Conservation (phyloP, 1,140 invertebrate species). For the Bombus sibiricus region DNA sequence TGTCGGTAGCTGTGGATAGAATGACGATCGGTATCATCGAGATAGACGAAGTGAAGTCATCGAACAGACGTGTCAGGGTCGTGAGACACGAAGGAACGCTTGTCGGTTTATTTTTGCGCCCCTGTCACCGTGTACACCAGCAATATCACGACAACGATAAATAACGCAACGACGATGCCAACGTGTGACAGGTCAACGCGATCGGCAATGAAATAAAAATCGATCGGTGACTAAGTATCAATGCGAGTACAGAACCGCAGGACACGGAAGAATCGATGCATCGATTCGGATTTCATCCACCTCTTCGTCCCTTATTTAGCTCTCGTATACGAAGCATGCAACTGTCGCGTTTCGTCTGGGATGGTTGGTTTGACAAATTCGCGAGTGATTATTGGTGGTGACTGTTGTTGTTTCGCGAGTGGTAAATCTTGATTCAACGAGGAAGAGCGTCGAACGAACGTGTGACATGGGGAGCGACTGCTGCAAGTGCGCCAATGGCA, state of each 20-base stretch:
- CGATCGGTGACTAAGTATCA: not conserved
- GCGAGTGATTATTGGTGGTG: slow-evolving; percentile 32
- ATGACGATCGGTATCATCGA: not conserved
- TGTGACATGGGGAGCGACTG: slow-evolving; percentile 83
- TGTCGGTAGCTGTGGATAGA: not conserved
- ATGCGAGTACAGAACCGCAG: not conserved
- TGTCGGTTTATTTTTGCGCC: slow-evolving; percentile 33
- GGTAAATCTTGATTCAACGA: slow-evolving; percentile 20
- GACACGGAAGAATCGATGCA: slow-evolving; percentile 21
- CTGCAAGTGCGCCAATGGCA: slow-evolving; percentile 81
- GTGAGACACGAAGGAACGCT: slow-evolving; percentile 27
- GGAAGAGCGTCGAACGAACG: not conserved
- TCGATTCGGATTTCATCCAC: slow-evolving; percentile 39
- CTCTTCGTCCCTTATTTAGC: slow-evolving; percentile 7
- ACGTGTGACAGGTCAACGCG: not conserved
- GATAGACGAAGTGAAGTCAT: slow-evolving; percentile 24
- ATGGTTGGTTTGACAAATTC: not conserved
- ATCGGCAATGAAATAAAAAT: not conserved
- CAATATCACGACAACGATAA: not conserved
- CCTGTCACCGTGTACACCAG: slow-evolving; percentile 7
- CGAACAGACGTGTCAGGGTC: slow-evolving; percentile 36
- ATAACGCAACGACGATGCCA: slow-evolving; percentile 3
- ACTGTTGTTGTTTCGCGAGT: not conserved
- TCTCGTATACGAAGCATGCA: not conserved
- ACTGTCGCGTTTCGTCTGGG: not conserved